Base-by-base conservation (phyloP, 1,140 invertebrate species). In the Drosophila miranda region DNA sequence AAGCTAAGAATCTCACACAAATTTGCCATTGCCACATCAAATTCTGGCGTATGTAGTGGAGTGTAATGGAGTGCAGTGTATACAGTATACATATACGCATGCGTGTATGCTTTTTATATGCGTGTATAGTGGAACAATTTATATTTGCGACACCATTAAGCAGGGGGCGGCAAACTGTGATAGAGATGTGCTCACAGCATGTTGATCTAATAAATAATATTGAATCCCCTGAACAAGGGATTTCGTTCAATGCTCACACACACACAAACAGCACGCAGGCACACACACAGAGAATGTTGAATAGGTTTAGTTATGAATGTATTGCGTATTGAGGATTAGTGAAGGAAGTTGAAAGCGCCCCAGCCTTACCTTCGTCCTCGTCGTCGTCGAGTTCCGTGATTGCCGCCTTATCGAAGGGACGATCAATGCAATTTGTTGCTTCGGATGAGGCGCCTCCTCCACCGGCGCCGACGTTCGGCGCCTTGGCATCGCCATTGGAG, bases 111-210 rank as follows among this genome's bases (percentile, higher is more conserved):
- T 34, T 55, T 50, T 13, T 61, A 44, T 61, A 30, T 30, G 38
- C 14, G 49, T 67, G 42, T 54, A 66, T 30, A 44, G 42, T 44
- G 45, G 51, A 61, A 69, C 67, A 78, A 86, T 86, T 78, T 70
- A 86, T 86, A 86, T 86, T 86, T 86, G 82, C 78, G 71, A 87
- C 69, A 69, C 82, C 82, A 87, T 86, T 86, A 82, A 78, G 49
- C 78, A 75, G 58, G 42, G 16, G 51, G n/a, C 9, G 11, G 7
- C 34, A 58, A 61, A 49, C 70, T 43, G 64, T 48, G 79, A 77
- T 80, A 73, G 60, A 62, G 68, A 68, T 60, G 70, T 60, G 54
- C 53, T 53, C 54, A 46, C 57, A 68, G 69, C 45, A 44, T 56
- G 66, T 69, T 69, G 66, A 69, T 69, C 67, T 64, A 69, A 64